Conservation (phyloP, 2,888 invertebrate genomes). For the Drosophila formosana region DNA sequence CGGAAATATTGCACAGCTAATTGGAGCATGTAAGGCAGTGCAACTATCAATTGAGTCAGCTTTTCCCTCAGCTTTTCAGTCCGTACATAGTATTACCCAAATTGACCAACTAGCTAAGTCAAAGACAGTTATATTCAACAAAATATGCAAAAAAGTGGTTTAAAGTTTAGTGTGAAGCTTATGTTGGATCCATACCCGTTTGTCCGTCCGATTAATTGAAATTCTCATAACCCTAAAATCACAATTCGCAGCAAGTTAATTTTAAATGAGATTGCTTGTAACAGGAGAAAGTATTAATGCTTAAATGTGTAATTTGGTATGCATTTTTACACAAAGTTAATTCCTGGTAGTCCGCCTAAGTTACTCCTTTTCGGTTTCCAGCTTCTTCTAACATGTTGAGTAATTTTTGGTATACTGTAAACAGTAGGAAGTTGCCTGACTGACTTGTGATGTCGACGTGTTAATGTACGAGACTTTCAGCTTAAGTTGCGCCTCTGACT, state of each 20-base stretch:
- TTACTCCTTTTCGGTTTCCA: background rate
- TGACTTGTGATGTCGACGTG: slow-evolving; percentile 5
- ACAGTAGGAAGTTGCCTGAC: background rate
- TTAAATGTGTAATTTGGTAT: too few relatives aligned
- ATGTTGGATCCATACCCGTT: too few relatives aligned
- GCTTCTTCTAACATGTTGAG: background rate
- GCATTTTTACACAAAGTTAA: too few relatives aligned
- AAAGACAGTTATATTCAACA: background rate
- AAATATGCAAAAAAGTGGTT: too few relatives aligned
- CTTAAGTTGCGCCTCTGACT: slow-evolving; percentile 14
- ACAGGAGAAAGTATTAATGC: background rate
- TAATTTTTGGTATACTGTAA: background rate
- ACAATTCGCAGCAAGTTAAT: too few relatives aligned
- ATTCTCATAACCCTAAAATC: too few relatives aligned
- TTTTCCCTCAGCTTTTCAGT: slow-evolving; percentile 19
- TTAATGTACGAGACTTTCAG: slow-evolving; percentile 15
- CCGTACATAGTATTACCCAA: slow-evolving; percentile 1
- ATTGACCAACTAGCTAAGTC: background rate
- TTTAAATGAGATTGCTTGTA: too few relatives aligned
- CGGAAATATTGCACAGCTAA: slow-evolving; percentile 55
- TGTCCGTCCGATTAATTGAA: too few relatives aligned
- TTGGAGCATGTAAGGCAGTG: slow-evolving; percentile 50
- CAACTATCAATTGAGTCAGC: slow-evolving; percentile 52
- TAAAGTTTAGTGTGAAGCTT: too few relatives aligned
- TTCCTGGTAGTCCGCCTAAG: too few relatives aligned